A percentile compares a stretch with the other conserved stretches of the same genome.
Evolutionary conservation across 2,797 vertebrate species (phyloP).

Genomic region (Brotogeris chrysoptera): DNA sequence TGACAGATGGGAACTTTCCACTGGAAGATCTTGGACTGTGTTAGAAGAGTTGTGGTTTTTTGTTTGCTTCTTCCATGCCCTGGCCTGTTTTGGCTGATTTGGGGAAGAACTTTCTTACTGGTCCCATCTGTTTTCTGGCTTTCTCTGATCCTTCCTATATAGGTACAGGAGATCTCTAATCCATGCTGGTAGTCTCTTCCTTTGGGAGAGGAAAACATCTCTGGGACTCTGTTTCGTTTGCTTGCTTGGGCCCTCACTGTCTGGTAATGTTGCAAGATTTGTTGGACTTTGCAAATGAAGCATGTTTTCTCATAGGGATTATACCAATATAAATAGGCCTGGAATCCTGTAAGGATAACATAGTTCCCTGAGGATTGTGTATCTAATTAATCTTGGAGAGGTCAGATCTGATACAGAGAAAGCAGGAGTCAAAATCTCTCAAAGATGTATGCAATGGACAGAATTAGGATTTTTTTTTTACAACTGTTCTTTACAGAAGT

Average conservation of each 20-base stretch:
- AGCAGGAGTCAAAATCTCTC: background rate
- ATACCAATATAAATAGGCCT: background rate
- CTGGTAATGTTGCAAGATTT: background rate
- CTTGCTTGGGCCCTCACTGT: background rate
- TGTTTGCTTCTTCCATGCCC: background rate
- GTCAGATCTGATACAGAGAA: background rate
- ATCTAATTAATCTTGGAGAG: conserved; percentile 8
- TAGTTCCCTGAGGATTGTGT: conserved; percentile 18
- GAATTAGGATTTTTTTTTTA: background rate
- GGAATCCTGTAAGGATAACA: background rate
- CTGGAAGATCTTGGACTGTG: background rate
- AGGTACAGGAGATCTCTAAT: background rate
- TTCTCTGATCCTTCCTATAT: background rate
- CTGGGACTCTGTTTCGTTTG: background rate
- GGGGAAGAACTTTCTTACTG: background rate
- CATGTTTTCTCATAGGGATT: conserved; percentile 24
- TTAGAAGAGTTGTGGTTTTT: background rate
- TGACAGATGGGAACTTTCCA: background rate
- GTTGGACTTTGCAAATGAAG: background rate
- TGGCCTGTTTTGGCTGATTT: background rate
- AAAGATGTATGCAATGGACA: background rate
- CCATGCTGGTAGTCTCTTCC: background rate
- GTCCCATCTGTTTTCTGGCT: background rate
- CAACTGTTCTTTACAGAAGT: background rate
- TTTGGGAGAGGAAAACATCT: background rate